Percentiles rank a stretch among this genome's conserved stretches.
These are phyloP conservation scores for Neelides folsomi DNA, from an alignment of 2,888 invertebrate genomes.

Conservation along the genomic window DNA sequence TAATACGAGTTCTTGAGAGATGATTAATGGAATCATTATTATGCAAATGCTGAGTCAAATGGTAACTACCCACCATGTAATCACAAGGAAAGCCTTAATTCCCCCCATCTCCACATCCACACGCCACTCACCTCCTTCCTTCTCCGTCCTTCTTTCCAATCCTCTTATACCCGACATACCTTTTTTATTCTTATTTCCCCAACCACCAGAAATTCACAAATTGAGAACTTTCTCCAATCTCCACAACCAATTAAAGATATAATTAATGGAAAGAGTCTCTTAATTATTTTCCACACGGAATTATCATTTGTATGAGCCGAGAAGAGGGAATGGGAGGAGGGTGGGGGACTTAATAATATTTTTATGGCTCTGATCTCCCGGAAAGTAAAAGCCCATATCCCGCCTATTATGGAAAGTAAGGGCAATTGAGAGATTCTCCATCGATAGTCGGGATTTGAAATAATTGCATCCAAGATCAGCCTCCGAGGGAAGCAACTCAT, in stretches of 20 bases:
- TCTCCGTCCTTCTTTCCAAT: background rate
- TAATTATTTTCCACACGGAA: too few species aligned
- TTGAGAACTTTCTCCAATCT: too few species aligned
- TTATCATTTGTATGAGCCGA: too few species aligned
- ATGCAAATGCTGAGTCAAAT: constrained; percentile 34
- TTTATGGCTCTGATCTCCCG: too few species aligned
- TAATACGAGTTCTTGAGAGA: constrained; percentile 24
- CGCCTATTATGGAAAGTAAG: constrained; percentile 1
- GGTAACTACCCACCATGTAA: constrained; percentile 8
- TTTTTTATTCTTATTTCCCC: background rate
- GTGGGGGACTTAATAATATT: too few species aligned
- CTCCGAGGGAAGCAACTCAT: constrained; percentile 13
- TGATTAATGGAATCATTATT: constrained; percentile 33
- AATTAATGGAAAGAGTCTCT: too few species aligned
- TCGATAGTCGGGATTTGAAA: constrained; percentile 17
- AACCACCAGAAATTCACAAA: too few species aligned
- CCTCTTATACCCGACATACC: background rate
- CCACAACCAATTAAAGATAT: too few species aligned
- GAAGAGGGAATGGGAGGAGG: too few species aligned
- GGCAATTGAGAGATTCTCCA: constrained; percentile 14
- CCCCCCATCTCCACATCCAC: background rate
- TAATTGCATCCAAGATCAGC: constrained; percentile 16
- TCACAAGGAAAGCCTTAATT: background rate
- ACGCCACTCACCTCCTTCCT: background rate
- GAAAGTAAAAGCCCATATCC: too few species aligned